Evolutionary conservation across 1,140 invertebrate genomes (phyloP).

Genomic region (Caenorhabditis latens): DNA sequence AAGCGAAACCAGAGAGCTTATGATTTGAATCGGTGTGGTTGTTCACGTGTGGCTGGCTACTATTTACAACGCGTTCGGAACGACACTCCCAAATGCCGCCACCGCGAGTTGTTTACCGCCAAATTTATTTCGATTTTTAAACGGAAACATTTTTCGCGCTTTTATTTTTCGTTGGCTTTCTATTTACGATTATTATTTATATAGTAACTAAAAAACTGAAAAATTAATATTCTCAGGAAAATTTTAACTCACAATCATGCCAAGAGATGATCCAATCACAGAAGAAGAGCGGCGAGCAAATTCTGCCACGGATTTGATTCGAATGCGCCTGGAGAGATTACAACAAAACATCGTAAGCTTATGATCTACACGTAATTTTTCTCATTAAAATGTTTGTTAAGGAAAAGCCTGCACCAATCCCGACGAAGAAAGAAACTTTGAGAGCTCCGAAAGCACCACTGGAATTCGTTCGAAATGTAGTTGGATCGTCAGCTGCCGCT

Average conservation of each 20-base stretch:
- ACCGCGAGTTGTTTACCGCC: neutral
- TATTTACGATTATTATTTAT: too few relatives aligned
- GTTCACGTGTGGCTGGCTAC: neutral
- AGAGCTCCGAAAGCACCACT: conserved; percentile 63
- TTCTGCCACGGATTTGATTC: conserved; percentile 67
- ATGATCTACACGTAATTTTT: conserved; percentile 38
- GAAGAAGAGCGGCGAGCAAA: conserved; percentile 68
- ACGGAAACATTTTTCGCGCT: neutral
- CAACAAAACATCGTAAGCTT: conserved; percentile 68
- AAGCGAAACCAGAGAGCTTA: too few relatives aligned
- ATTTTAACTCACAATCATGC: neutral
- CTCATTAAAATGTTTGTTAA: conserved; percentile 32
- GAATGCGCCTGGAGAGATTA: conserved; percentile 65
- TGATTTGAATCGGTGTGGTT: neutral
- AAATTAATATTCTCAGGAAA: too few relatives aligned
- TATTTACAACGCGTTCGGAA: neutral
- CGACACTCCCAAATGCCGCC: conserved; percentile 1
- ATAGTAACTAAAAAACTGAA: neutral
- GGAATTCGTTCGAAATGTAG: conserved; percentile 70
- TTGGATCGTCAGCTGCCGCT: conserved; percentile 76
- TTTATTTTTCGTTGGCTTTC: too few relatives aligned
- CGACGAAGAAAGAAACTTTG: conserved; percentile 50
- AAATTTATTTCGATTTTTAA: neutral
- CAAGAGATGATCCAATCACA: conserved; percentile 58
- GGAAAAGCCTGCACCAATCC: conserved; percentile 69